Conservation (phyloP, 2,113 vertebrate genomes). For the Gallinago media region DNA sequence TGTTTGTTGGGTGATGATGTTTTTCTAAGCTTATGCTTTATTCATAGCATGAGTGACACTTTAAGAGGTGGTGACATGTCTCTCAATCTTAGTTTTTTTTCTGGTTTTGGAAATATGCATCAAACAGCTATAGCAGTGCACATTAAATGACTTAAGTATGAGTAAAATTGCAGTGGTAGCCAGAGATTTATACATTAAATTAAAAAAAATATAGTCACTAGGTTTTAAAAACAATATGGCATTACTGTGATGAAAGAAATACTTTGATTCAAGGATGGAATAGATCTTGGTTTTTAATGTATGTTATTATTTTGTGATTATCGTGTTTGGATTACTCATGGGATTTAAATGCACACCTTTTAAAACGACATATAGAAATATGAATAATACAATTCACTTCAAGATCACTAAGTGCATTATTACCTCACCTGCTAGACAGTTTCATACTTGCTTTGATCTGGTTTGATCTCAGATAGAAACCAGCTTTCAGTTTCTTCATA, state of each 20-base stretch:
- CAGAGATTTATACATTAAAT: not conserved
- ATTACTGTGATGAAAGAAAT: not conserved
- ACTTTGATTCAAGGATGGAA: not conserved
- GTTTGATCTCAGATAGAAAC: conserved; percentile 8
- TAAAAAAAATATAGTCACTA: not conserved
- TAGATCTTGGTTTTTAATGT: not conserved
- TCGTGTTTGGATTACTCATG: not conserved
- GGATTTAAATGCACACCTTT: not conserved
- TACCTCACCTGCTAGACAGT: not conserved
- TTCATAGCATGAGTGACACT: not conserved
- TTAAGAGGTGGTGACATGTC: not conserved
- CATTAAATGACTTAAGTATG: not conserved
- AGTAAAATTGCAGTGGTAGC: not conserved
- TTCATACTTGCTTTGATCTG: conserved; percentile 17
- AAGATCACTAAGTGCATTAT: not conserved
- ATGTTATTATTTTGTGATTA: not conserved
- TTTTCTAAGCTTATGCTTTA: conserved; percentile 42
- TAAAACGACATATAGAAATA: not conserved
- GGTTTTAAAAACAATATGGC: not conserved
- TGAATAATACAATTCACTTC: not conserved
- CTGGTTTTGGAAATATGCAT: not conserved
- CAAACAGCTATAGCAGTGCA: not conserved
- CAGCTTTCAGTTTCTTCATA: not conserved
- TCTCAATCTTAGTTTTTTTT: not conserved
- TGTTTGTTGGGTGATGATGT: conserved; percentile 28